Percentiles rank a stretch among this genome's conserved stretches.
These are phyloP conservation scores for Altica lythri DNA, from an alignment of 2,888 invertebrate genomes.

Conservation along the genomic window DNA sequence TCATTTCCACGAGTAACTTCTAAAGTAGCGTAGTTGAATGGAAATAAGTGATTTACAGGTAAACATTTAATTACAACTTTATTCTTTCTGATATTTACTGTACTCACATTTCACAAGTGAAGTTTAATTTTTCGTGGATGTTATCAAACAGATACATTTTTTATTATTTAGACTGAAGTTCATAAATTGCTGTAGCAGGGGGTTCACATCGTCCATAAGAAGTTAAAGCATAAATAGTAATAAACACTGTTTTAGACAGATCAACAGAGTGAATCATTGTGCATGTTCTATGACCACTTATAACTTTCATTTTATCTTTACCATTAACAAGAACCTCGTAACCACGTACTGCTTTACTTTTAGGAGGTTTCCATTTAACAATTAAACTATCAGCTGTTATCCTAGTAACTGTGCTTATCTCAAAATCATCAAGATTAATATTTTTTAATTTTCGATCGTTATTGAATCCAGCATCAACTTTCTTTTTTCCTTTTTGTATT, in stretches of 20 bases:
- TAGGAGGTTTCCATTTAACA: slow-evolving; percentile 44
- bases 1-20: too few relatives aligned
- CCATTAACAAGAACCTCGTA: slow-evolving; percentile 48
- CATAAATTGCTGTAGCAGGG: slow-evolving; percentile 47
- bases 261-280: slow-evolving; percentile 47
- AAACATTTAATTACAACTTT: too few relatives aligned
- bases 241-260: slow-evolving; percentile 40
- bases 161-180: slow-evolving; percentile 36
- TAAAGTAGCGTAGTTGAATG: too few relatives aligned
- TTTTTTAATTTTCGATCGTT: too few relatives aligned
- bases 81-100: too few relatives aligned
- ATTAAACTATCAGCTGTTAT: slow-evolving; percentile 46
- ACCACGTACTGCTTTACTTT: slow-evolving; percentile 37
- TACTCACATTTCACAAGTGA: too few relatives aligned
- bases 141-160: too few relatives aligned
- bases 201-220: slow-evolving; percentile 43
- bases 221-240: slow-evolving; percentile 45
- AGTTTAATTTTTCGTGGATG: too few relatives aligned
- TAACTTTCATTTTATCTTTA: slow-evolving; percentile 41
- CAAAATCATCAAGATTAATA: slow-evolving; percentile 41
- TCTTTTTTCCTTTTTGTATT: slow-evolving; percentile 21
- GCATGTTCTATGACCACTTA: slow-evolving; percentile 44
- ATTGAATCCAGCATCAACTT: too few relatives aligned
- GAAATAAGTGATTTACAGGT: too few relatives aligned
- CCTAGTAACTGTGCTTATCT: slow-evolving; percentile 43